Percentiles rank a stretch among this genome's conserved stretches.
Evolutionary conservation across 2,113 vertebrate genomes (phyloP).

Genomic region (Machaerirhynchus nigripectus): DNA sequence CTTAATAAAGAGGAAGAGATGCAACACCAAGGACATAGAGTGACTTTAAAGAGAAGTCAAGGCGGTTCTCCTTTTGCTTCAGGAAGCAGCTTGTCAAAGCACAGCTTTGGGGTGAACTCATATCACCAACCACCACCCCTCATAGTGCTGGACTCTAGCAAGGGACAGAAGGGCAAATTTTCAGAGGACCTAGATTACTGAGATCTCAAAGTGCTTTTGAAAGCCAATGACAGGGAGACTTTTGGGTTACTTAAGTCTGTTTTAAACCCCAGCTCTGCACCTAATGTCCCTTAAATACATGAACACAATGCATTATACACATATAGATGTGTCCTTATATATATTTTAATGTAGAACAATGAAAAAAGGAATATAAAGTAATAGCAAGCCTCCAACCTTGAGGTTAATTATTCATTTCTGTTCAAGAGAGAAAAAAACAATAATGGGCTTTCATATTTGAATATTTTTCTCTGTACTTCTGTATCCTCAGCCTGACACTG

Average conservation of each 20-base stretch:
- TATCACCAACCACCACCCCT: not conserved
- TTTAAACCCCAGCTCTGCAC: not conserved
- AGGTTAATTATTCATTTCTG: not conserved
- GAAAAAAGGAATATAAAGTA: not conserved
- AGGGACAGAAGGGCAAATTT: not conserved
- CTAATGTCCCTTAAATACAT: not conserved
- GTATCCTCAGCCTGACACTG: not conserved
- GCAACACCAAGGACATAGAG: not conserved
- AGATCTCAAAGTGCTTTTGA: not conserved
- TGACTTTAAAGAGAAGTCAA: not conserved
- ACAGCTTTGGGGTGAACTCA: not conserved
- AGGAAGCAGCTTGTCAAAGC: not conserved
- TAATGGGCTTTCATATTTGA: not conserved
- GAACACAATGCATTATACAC: not conserved
- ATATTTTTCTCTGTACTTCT: not conserved
- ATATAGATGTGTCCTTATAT: not conserved
- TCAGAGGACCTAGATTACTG: not conserved
- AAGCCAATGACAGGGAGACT: not conserved
- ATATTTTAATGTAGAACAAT: not conserved
- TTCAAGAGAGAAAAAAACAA: not conserved
- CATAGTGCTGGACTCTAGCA: not conserved
- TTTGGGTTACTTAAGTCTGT: not conserved
- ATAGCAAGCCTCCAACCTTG: not conserved
- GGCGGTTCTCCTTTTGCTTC: not conserved
- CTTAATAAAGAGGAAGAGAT: not conserved